phyloP scores from a whole-genome alignment of 1,140 invertebrate genomes.

The Drosophila sulfurigaster region DNA sequence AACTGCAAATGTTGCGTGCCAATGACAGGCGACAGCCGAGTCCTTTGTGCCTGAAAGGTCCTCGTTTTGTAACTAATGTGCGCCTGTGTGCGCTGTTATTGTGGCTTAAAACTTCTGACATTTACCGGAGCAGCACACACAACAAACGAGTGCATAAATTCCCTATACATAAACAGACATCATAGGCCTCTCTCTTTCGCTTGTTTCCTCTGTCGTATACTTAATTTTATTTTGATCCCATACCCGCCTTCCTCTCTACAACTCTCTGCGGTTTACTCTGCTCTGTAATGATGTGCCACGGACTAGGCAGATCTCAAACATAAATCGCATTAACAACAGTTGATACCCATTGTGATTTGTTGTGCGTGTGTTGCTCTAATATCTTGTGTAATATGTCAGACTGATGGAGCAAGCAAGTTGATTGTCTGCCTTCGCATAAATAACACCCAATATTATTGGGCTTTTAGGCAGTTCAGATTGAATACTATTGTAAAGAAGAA shows the following conservation, averaged over 20 bases:
- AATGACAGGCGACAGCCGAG: slow-evolving; percentile 30
- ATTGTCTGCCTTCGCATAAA: slow-evolving; percentile 21
- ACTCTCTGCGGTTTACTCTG: background rate
- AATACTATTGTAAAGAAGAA: background rate
- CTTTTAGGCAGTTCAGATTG: background rate
- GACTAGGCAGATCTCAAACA: slow-evolving; percentile 7
- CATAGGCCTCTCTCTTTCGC: background rate
- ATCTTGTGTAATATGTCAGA: slow-evolving; percentile 20
- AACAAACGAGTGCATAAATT: background rate
- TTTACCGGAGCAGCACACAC: slow-evolving; percentile 37
- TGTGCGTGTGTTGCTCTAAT: slow-evolving; percentile 23
- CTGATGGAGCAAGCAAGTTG: slow-evolving; percentile 7
- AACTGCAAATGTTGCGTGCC: slow-evolving; percentile 36
- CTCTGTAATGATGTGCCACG: slow-evolving; percentile 23
- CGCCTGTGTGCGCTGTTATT: slow-evolving; percentile 11
- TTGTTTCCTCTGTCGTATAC: slow-evolving; percentile 10
- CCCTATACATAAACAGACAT: background rate
- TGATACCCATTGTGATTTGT: slow-evolving; percentile 39
- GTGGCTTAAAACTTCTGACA: slow-evolving; percentile 41
- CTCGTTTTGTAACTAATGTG: slow-evolving; percentile 25
- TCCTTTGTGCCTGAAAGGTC: slow-evolving; percentile 21
- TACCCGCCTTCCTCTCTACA: background rate
- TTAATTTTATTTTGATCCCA: slow-evolving; percentile 33
- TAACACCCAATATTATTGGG: slow-evolving; percentile 7
- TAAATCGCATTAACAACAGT: slow-evolving; percentile 47